These are phyloP conservation scores for Himalopsyche japonica DNA, from an alignment of 2,888 invertebrate species.

Conservation along the genomic window DNA sequence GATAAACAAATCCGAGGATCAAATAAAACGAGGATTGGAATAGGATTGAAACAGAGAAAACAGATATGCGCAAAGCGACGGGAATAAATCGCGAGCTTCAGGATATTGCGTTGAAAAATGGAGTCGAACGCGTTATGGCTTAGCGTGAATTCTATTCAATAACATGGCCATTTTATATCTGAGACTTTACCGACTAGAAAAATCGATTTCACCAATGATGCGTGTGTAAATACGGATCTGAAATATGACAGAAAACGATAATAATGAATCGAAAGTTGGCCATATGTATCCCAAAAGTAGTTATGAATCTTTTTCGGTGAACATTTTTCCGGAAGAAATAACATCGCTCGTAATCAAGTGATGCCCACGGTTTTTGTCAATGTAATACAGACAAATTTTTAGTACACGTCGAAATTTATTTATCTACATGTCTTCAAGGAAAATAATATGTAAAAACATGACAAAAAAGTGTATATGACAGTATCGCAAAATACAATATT, in stretches of 20 bases:
- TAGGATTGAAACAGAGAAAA: conserved; percentile 34
- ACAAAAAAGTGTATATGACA: no score
- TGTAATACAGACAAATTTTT: neutral
- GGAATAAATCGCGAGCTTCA: conserved; percentile 31
- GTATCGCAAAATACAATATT: no score
- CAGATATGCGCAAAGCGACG: conserved; percentile 24
- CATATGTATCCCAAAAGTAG: neutral
- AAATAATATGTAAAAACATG: no score
- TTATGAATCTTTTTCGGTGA: neutral
- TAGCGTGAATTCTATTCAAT: conserved; percentile 3
- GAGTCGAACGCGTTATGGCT: neutral
- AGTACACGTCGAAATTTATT: neutral
- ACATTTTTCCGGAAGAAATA: neutral
- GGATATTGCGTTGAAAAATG: conserved; percentile 20
- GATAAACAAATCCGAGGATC: conserved; percentile 38
- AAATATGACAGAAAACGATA: neutral
- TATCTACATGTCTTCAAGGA: no score
- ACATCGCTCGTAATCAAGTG: neutral
- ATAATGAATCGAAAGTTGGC: neutral
- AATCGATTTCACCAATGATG: conserved; percentile 14
- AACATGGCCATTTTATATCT: conserved; percentile 2
- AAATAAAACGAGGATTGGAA: conserved; percentile 26
- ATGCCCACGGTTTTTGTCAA: neutral
- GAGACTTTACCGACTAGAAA: conserved; percentile 4
- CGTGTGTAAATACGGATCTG: neutral